Conservation (phyloP, 2,888 invertebrate species). For the Elmis aenea region DNA sequence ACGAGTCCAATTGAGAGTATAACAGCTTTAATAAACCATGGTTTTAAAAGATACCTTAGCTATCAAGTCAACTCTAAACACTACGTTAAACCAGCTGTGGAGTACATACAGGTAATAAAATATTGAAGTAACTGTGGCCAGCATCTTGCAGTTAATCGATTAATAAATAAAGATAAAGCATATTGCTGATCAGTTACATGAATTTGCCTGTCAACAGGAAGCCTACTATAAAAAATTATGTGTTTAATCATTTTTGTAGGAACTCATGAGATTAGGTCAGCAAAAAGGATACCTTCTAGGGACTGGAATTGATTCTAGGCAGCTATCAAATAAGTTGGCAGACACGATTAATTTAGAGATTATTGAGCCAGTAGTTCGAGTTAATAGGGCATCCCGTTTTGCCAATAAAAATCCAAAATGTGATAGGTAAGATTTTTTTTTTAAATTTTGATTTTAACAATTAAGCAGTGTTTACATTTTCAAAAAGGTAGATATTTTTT, state of each 20-base stretch:
- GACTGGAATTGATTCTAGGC: conserved; percentile 58
- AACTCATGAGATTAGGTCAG: conserved; percentile 66
- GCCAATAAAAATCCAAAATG: conserved; percentile 64
- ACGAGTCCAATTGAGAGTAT: conserved; percentile 66
- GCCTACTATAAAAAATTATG: too few relatives aligned
- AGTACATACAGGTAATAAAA: conserved; percentile 64
- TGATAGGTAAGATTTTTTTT: conserved; percentile 49
- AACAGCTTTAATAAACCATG: conserved; percentile 62
- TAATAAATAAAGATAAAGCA: too few relatives aligned
- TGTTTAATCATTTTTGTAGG: conserved; percentile 47
- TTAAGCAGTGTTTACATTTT: background rate
- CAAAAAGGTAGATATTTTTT: background rate
- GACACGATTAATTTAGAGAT: conserved; percentile 78
- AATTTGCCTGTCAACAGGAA: too few relatives aligned
- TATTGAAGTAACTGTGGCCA: too few relatives aligned
- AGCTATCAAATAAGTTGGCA: conserved; percentile 69
- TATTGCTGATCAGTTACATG: too few relatives aligned
- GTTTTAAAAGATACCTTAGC: conserved; percentile 64
- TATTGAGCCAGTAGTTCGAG: conserved; percentile 75
- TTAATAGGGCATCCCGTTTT: conserved; percentile 76
- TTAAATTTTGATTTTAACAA: conserved; percentile 1
- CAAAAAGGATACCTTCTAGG: conserved; percentile 59
- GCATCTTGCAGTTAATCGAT: too few relatives aligned
- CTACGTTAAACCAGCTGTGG: conserved; percentile 71
- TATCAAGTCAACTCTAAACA: conserved; percentile 66